Percentiles rank a stretch among this genome's conserved stretches.
These are phyloP conservation scores for Hyles lineata DNA, from an alignment of 2,888 invertebrate species.

Conservation along the genomic window DNA sequence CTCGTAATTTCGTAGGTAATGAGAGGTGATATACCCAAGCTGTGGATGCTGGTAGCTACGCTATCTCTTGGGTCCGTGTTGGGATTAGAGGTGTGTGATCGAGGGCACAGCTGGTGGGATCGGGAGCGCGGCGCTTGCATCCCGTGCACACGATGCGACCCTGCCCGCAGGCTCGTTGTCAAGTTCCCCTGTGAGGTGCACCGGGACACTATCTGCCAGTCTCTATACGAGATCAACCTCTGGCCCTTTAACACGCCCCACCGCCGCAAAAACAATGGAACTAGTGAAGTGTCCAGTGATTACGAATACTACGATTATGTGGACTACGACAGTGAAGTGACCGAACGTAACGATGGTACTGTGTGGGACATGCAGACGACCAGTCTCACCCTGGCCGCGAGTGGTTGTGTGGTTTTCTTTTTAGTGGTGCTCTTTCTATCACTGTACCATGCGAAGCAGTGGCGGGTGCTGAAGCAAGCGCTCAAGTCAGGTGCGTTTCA, in stretches of 20 bases:
- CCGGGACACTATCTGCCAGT: conserved; percentile 90
- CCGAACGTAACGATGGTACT: conserved; percentile 61
- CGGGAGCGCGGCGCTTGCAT: conserved; percentile 86
- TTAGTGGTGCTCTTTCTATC: conserved; percentile 90
- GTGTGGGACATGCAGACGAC: conserved; percentile 91
- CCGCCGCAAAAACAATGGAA: conserved; percentile 57
- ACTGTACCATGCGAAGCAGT: conserved; percentile 91
- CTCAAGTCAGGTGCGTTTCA: conserved; percentile 89
- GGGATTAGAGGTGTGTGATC: conserved; percentile 71
- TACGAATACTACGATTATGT: conserved; percentile 75
- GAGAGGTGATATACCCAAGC: conserved; percentile 72
- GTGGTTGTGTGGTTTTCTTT: conserved; percentile 92
- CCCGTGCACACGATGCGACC: conserved; percentile 89
- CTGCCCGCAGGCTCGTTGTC: conserved; percentile 84
- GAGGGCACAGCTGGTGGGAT: conserved; percentile 89
- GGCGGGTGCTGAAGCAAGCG: conserved; percentile 91
- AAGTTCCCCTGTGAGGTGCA: conserved; percentile 90
- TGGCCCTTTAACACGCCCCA: conserved; percentile 82
- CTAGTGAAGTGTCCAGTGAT: conserved; percentile 66
- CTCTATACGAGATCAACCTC: conserved; percentile 87
- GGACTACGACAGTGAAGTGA: conserved; percentile 78
- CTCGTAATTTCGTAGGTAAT: conserved; percentile 67
- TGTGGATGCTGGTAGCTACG: conserved; percentile 75
- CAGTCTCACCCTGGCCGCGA: conserved; percentile 89
- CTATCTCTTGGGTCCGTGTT: conserved; percentile 67